Base-by-base conservation (phyloP, 2,113 vertebrate genomes). In the Macquaria australasica region DNA sequence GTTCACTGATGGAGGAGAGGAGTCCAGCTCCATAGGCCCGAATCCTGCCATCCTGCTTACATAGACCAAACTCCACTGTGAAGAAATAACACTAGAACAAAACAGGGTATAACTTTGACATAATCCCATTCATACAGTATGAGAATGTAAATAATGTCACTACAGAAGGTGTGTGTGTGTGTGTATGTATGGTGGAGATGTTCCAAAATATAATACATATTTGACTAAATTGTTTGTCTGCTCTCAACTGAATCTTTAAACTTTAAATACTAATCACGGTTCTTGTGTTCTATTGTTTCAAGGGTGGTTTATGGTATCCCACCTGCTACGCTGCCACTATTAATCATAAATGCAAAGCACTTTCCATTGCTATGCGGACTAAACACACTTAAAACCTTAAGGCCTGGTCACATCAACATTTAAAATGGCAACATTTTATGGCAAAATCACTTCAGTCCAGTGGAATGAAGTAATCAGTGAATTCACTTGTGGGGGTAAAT, bases 11-110 rank as follows among this genome's bases (percentile, higher is more conserved):
- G 48, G 78, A 81, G 48, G 78, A 81, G 34, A 81, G 78, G 23
- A 81, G 78, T 73, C 78, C 78, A 18, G 78, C 78, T 64, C 78
- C 78, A 34, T 81, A 81, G 12, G 78, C 78, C 69, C 18, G 43
- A 1, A 81, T 48, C 48, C 9, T 55, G 34, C 69, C 69, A 0
- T 73, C 78, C 48, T 81, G 78, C 69, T 81, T 64, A 55, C 78
- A 81, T 1, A 81, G 78, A 53, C 78, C 78, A 55, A 81, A 81
- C 78, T 81, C 78, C 69, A 81, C 78, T 43, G 78, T 81, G 69
- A 81, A 81, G 69, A 81, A 81, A 55, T 81, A 81, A 34, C 78
- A 81, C 78, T 81, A 4, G 18, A 73, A 73, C n/a, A 73, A 72
- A 64, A 63, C 16, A 23, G 55, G 51, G 43, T 23, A 8, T 16